phyloP scores from a whole-genome alignment of 2,113 vertebrate genomes.

The Marmota flaviventris region DNA sequence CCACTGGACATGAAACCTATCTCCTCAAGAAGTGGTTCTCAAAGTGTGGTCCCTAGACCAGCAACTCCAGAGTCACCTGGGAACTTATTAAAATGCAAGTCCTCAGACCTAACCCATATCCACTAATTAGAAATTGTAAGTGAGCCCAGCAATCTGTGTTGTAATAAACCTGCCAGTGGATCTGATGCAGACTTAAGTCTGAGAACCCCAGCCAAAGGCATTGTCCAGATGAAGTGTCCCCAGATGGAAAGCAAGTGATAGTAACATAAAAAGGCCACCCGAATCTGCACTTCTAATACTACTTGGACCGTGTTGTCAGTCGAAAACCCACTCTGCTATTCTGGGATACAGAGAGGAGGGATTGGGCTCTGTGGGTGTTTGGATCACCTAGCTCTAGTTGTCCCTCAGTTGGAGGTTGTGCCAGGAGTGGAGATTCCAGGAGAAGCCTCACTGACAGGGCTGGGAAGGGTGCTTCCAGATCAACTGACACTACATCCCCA shows the following conservation, averaged over 20 bases:
- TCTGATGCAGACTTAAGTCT: background rate
- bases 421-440: background rate
- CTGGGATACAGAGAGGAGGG: background rate
- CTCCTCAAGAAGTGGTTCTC: background rate
- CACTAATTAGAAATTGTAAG: background rate
- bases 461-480: background rate
- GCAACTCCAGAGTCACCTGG: too few species aligned
- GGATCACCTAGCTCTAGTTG: background rate
- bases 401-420: background rate
- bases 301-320: fast-evolving
- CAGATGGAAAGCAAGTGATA: fast-evolving
- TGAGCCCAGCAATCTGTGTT: background rate
- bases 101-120: background rate
- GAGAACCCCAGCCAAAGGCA: background rate
- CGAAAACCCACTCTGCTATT: background rate
- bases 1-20: background rate
- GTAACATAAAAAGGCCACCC: background rate
- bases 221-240: too few species aligned
- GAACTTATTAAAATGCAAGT: too few species aligned
- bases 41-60: background rate
- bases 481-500: background rate
- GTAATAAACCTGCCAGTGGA: background rate
- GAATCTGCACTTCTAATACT: fast-evolving
- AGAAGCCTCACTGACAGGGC: too few species aligned
- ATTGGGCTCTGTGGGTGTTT: background rate